These are phyloP conservation scores for Parotocinclus haroldoi DNA, from an alignment of 2,797 vertebrate genomes.

Conservation along the genomic window DNA sequence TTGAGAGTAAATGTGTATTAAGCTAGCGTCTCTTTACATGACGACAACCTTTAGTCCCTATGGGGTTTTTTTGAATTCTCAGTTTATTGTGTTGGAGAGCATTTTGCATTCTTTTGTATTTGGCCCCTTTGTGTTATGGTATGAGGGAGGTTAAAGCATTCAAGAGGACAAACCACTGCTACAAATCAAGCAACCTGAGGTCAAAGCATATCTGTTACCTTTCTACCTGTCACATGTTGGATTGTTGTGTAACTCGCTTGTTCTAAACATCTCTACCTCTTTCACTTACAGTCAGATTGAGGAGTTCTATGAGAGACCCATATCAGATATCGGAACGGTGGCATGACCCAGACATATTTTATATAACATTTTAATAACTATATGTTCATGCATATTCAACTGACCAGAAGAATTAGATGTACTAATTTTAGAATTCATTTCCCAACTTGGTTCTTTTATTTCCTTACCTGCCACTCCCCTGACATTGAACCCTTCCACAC, in stretches of 20 bases:
- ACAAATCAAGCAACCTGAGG: constrained; percentile 45
- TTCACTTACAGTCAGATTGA: constrained; percentile 24
- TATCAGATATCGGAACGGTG: constrained; percentile 30
- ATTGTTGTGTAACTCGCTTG: background rate
- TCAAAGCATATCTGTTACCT: constrained; percentile 4
- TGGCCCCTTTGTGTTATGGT: constrained; percentile 34
- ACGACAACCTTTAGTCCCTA: constrained; percentile 49
- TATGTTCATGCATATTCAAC: constrained; percentile 56
- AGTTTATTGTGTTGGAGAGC: constrained; percentile 37
- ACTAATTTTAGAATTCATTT: constrained; percentile 54
- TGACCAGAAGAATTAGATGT: constrained; percentile 42
- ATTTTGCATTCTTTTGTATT: constrained; percentile 57
- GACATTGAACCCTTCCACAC: constrained; percentile 40
- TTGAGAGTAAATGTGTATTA: constrained; percentile 22
- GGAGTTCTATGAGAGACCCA: constrained; percentile 20
- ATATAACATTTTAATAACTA: constrained; percentile 60
- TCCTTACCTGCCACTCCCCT: constrained; percentile 30
- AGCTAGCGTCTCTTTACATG: constrained; percentile 41
- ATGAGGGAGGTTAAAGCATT: constrained; percentile 46
- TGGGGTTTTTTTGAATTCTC: constrained; percentile 52
- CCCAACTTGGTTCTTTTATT: constrained; percentile 55
- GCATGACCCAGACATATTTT: constrained; percentile 47
- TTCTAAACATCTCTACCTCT: constrained; percentile 3
- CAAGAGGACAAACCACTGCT: constrained; percentile 11
- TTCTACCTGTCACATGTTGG: background rate